Base-by-base conservation (phyloP, 2,113 vertebrate genomes). In the Spheniscus mendiculus region DNA sequence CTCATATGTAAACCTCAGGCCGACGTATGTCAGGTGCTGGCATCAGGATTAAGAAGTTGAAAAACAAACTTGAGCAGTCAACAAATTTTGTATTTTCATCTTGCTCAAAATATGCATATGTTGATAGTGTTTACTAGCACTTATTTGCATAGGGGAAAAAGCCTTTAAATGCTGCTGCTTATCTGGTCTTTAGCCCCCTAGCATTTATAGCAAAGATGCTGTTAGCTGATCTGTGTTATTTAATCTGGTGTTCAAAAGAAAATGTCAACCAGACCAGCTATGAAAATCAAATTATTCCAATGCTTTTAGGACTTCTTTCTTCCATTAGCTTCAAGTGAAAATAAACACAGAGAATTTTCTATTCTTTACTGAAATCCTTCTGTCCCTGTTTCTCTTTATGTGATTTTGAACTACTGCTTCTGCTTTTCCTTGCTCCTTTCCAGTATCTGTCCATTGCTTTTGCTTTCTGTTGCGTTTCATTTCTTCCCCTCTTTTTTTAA, bases 181-280 rank as follows among this genome's bases (percentile, higher is more conserved):
- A 92, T 98, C 96, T 97, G 93, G 80, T 96, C 95, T 93, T 95
- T 84, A 96, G 92, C 95, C 96, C 84, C 1, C 29, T 79, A 97
- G 87, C 83, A 89, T 87, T 95, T 85, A 63, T 73, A 83, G 94
- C 79, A 80, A 82, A 92, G 94, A 86, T 92, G 78, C 94, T 96
- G 77, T 91, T 93, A 97, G 94, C 77, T 40, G 83, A 72, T 78
- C 81, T 90, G 88, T 89, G 91, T 78, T 97, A 76, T 95, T 97
- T 95, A 96, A 93, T 94, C 93, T 89, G 87, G 59, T 89, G 77
- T 94, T 97, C 90, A 90, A 94, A 97, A 95, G 83, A 90, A 96
- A 98, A 96, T 97, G 91, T 95, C 89, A 96, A 66, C 94, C 85
- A 95, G 80, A 91, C 85, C 80, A 83, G 78, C 87, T 91, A 94